Evolutionary conservation across 2,888 invertebrate species (phyloP), one percentile per base, ranked within the genome.

Genomic region (Stenichneumon culpator): DNA sequence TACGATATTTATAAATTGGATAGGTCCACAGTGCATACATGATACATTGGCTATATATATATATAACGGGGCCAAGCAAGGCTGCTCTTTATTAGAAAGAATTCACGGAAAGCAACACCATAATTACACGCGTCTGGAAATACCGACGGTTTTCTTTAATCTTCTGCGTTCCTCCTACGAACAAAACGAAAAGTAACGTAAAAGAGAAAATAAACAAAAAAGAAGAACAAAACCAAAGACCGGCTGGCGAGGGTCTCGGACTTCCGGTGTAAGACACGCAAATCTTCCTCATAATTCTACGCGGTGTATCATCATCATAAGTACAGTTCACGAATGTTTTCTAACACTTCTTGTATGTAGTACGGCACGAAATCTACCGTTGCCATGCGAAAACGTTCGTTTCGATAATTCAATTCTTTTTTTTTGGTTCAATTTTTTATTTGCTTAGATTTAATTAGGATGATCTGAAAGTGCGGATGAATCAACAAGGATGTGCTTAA

Each of bases 1-100:
- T 72, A 78, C 60, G 60, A 86, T 86, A 73, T 83, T 87, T 86
- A 81, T 81, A 84, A 87, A 83, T 81, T 74, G 79, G 84, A 83
- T 52, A 69, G 50, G 25, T 77, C 77, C 57, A 83, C 69, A 11
- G 57, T 60, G 60, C 60, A 57, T 25, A 25, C 57, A 28, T 5
- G 57, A 60, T 28, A 52, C 22, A n/a, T 47, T 47, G 60, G 47
- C n/a, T n/a, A n/a, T n/a, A n/a, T n/a, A n/a, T n/a, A n/a, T n/a
- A n/a, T n/a, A n/a, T n/a, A n/a, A n/a, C n/a, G n/a, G n/a, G n/a
- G n/a, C 28, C 39, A 39, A 36, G 19, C 11, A 63, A 3, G 16
- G 63, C 73, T 28, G 16, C 28, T 32, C 63, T 74, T 74, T 63
- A 69, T 57, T 57, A 74, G 63, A 39, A 39, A 11, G 39, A 72